These are phyloP conservation scores for Phasianus colchicus DNA, from an alignment of 2,113 vertebrate genomes.

Conservation along the genomic window DNA sequence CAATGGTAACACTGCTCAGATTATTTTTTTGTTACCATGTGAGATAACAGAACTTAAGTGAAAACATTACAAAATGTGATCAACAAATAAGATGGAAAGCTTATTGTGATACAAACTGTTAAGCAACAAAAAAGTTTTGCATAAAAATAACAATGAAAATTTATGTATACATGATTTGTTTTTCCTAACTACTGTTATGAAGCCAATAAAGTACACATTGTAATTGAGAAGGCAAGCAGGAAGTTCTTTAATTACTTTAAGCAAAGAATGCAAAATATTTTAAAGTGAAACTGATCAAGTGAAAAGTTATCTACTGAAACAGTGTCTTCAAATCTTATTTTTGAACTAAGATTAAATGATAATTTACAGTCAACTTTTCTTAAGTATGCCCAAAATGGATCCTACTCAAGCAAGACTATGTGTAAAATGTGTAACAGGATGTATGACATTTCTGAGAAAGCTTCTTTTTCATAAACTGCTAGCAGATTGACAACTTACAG, in stretches of 20 bases:
- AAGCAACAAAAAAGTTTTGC: background rate
- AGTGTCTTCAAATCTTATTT: accelerated
- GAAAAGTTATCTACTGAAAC: background rate
- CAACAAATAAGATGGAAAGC: background rate
- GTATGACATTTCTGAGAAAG: background rate
- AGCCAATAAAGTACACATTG: background rate
- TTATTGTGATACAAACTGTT: background rate
- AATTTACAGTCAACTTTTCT: background rate
- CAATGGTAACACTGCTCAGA: background rate
- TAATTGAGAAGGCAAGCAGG: background rate
- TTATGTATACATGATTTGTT: background rate
- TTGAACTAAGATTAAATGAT: background rate
- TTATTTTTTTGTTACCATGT: background rate
- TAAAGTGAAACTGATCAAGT: background rate
- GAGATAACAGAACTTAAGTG: background rate
- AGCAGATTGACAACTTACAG: background rate
- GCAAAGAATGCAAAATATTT: background rate
- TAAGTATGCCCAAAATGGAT: background rate
- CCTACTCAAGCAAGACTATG: background rate
- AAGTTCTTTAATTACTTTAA: background rate
- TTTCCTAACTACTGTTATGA: background rate
- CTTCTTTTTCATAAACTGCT: background rate
- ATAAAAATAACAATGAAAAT: background rate
- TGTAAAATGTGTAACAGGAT: background rate
- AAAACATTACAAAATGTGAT: background rate